A percentile compares a stretch with the other conserved stretches of the same genome.
phyloP scores from a whole-genome alignment of 1,140 invertebrate species.

The Parapsyche elsis region DNA sequence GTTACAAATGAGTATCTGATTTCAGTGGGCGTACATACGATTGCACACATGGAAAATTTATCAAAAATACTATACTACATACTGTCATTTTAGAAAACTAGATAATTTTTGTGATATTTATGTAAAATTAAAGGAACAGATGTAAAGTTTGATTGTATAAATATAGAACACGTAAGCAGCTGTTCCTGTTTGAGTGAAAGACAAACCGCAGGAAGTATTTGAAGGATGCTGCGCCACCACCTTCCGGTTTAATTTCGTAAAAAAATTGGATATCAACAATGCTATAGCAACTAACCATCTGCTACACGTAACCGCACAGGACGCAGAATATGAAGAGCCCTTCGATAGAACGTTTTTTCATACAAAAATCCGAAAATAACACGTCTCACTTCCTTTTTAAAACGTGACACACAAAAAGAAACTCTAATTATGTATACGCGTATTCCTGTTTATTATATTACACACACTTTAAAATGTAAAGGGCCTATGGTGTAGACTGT shows the following conservation, averaged over 20 bases:
- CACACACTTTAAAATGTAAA: too few species aligned
- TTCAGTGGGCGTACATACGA: background rate
- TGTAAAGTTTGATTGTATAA: background rate
- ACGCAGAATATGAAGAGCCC: background rate
- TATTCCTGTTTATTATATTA: too few species aligned
- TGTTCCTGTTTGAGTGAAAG: background rate
- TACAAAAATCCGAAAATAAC: background rate
- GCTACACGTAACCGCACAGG: background rate
- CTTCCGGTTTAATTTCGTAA: background rate
- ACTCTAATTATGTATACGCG: too few species aligned
- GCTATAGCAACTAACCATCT: background rate
- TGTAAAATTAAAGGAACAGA: too few species aligned
- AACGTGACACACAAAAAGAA: background rate
- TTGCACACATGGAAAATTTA: background rate
- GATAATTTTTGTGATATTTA: too few species aligned
- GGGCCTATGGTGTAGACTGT: too few species aligned
- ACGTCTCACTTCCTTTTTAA: background rate
- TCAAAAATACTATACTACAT: background rate
- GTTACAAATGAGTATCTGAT: background rate
- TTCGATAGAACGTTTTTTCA: background rate
- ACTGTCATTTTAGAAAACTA: too few species aligned
- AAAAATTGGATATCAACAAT: conserved; percentile 7
- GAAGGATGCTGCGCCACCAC: conserved; percentile 5
- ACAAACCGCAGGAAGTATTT: conserved; percentile 6
- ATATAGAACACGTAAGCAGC: conserved; percentile 11